Conservation (phyloP, 2,797 vertebrate species). For the Borostomias antarcticus region DNA sequence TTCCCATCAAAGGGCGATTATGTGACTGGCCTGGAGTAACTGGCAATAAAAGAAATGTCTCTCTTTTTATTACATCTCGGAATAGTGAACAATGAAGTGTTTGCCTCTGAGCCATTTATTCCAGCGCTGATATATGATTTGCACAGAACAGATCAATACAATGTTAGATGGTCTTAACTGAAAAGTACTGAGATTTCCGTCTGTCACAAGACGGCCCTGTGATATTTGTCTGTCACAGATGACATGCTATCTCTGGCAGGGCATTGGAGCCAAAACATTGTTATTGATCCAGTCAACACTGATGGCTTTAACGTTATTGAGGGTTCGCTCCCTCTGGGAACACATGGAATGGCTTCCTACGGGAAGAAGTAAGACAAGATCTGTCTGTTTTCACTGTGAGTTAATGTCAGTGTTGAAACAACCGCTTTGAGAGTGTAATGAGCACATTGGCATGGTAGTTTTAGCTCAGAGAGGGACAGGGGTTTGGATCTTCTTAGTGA, state of each 20-base stretch:
- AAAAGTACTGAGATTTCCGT: conserved; percentile 85
- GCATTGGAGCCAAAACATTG: conserved; percentile 94
- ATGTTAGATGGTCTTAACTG: conserved; percentile 93
- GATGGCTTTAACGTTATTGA: conserved; percentile 97
- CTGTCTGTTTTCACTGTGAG: conserved; percentile 52
- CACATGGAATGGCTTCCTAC: conserved; percentile 46
- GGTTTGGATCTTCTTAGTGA: too few relatives aligned
- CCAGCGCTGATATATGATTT: conserved; percentile 98
- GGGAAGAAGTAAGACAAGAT: conserved; percentile 44
- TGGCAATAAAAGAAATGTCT: conserved; percentile 89
- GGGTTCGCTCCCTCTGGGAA: conserved; percentile 75
- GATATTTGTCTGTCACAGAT: conserved; percentile 99
- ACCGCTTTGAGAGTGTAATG: conserved; percentile 23
- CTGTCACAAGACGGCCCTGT: conserved; percentile 79
- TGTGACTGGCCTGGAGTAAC: conserved; percentile 92
- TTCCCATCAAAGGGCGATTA: conserved; percentile 91
- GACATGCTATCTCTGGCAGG: conserved; percentile 96
- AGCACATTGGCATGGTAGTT: not conserved
- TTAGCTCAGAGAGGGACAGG: too few relatives aligned
- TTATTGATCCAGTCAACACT: conserved; percentile 98
- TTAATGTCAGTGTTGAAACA: conserved; percentile 30
- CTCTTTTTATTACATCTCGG: conserved; percentile 96
- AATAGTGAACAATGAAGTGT: conserved; percentile 95
- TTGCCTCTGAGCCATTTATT: conserved; percentile 99
- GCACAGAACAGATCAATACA: conserved; percentile 97